These are phyloP conservation scores for Formica selysi DNA, from an alignment of 1,140 invertebrate genomes.

Conservation along the genomic window DNA sequence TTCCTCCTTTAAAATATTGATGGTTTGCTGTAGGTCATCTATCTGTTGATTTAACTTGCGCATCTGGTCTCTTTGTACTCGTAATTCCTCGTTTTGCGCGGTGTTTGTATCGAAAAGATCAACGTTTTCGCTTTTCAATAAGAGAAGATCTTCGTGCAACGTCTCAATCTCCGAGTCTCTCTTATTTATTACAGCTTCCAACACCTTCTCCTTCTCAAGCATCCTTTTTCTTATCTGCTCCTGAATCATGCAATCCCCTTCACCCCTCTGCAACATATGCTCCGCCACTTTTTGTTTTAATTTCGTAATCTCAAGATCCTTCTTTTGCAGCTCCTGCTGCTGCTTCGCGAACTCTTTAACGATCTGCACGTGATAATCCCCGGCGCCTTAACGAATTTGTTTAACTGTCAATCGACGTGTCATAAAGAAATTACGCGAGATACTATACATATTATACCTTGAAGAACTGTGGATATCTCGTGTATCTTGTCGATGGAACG, in stretches of 20 bases:
- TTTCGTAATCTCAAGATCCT: slow-evolving; percentile 64
- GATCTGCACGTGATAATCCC: slow-evolving; percentile 56
- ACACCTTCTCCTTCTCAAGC: slow-evolving; percentile 40
- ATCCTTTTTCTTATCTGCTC: background rate
- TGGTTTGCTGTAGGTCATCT: background rate
- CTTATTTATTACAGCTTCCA: slow-evolving; percentile 1
- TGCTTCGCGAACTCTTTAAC: slow-evolving; percentile 57
- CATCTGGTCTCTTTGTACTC: slow-evolving; percentile 36
- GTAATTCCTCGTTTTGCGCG: slow-evolving; percentile 18
- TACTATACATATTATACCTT: slow-evolving; percentile 61
- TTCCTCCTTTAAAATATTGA: background rate
- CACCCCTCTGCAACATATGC: slow-evolving; percentile 39
- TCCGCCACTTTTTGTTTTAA: slow-evolving; percentile 62
- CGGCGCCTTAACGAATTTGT: slow-evolving; percentile 51
- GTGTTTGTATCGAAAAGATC: slow-evolving; percentile 35
- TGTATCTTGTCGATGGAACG: slow-evolving; percentile 66
- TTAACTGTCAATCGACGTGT: background rate
- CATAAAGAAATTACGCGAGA: no score
- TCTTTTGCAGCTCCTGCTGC: slow-evolving; percentile 62
- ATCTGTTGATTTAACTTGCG: slow-evolving; percentile 28
- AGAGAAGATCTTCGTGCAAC: slow-evolving; percentile 21
- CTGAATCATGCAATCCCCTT: slow-evolving; percentile 59
- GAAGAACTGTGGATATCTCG: slow-evolving; percentile 55
- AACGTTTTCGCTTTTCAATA: slow-evolving; percentile 19
- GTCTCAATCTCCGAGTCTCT: slow-evolving; percentile 45